Evolutionary conservation across 1,140 invertebrate species (phyloP).

Genomic region (Chelonus insularis): DNA sequence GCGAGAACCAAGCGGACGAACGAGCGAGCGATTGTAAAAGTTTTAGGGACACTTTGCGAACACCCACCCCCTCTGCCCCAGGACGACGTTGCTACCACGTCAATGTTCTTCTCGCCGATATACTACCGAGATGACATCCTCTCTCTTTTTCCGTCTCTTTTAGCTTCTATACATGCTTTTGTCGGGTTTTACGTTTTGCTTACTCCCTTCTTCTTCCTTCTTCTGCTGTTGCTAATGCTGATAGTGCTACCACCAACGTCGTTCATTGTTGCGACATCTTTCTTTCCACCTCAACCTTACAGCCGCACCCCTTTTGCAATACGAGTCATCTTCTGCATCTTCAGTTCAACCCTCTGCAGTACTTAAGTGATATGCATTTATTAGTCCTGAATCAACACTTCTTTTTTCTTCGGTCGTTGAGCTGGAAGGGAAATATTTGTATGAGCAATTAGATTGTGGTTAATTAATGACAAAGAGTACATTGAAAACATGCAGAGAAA

Average conservation of each 20-base stretch:
- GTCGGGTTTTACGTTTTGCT: slow-evolving; percentile 5
- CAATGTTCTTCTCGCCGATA: slow-evolving; percentile 40
- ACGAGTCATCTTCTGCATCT: slow-evolving; percentile 14
- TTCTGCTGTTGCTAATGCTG: slow-evolving; percentile 11
- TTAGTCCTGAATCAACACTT: no score
- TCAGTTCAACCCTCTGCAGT: no score
- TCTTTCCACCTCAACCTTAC: slow-evolving; percentile 17
- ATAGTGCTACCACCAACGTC: slow-evolving; percentile 4
- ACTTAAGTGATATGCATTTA: no score
- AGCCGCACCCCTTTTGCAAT: slow-evolving; percentile 29
- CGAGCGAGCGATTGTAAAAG: slow-evolving; percentile 66
- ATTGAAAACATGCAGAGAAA: no score
- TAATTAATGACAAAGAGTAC: no score
- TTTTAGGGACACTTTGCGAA: slow-evolving; percentile 69
- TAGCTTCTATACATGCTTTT: background rate
- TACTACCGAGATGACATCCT: slow-evolving; percentile 20
- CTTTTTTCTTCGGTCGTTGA: no score
- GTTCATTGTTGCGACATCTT: slow-evolving; percentile 9
- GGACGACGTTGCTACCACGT: slow-evolving; percentile 36
- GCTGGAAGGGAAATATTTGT: no score
- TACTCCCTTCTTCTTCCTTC: slow-evolving; percentile 14
- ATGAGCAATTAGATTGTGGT: no score
- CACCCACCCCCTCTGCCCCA: slow-evolving; percentile 50
- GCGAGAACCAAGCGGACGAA: slow-evolving; percentile 57
- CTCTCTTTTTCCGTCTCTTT: slow-evolving; percentile 19